Evolutionary conservation across 1,140 invertebrate species (phyloP).

Genomic region (Drosophila pectinifera): DNA sequence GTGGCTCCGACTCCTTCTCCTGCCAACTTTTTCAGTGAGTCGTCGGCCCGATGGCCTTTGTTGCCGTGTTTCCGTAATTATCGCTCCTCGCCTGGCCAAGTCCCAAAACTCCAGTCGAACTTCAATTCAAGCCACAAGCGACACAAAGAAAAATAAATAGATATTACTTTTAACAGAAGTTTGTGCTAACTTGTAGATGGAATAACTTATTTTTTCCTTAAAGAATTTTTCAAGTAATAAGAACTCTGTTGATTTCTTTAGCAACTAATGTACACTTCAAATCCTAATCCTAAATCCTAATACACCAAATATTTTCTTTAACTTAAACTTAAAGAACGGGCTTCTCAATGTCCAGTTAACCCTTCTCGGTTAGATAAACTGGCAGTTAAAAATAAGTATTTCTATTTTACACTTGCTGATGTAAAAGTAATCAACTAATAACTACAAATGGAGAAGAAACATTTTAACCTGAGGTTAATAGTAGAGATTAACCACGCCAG

Average conservation of each 20-base stretch:
- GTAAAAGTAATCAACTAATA: no score
- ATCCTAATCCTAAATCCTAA: no score
- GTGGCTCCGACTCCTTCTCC: slow-evolving; percentile 28
- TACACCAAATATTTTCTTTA: no score
- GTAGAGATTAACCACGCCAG: neutral
- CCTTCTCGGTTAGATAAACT: neutral
- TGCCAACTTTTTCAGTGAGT: slow-evolving; percentile 48
- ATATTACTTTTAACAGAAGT: no score
- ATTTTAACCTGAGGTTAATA: no score
- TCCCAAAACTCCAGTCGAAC: slow-evolving; percentile 45
- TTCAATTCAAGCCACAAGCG: slow-evolving; percentile 49
- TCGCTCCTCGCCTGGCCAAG: slow-evolving; percentile 64
- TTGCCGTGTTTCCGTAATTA: slow-evolving; percentile 22
- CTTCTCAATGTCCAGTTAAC: neutral
- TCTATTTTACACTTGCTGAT: no score
- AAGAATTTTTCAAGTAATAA: neutral
- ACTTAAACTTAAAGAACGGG: no score
- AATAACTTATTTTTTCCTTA: neutral
- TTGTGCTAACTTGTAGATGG: neutral
- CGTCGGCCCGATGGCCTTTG: slow-evolving; percentile 31
- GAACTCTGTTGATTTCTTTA: neutral
- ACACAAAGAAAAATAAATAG: slow-evolving; percentile 6
- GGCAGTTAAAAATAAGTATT: no score
- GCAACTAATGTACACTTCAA: neutral
- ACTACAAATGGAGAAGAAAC: no score